Evolutionary conservation across 2,797 vertebrate species (phyloP), one percentile per base, ranked within the genome.

Genomic region (Enteromius argenteus): DNA sequence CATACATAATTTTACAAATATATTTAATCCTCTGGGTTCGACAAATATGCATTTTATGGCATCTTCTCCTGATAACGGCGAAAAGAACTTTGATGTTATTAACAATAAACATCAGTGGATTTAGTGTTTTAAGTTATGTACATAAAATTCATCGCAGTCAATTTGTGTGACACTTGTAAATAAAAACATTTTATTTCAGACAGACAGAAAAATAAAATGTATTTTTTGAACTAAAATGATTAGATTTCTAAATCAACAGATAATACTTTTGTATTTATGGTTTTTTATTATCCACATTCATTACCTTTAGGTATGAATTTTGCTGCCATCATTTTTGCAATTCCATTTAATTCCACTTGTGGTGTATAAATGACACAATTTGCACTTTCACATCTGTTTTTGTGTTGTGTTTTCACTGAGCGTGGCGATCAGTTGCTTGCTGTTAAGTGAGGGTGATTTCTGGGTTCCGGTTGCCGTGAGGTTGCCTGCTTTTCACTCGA

Each of bases 401-500:
- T 19, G n/a, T 10, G 23, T 15, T 21, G 39, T 5, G 5, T 30
- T 60, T 64, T 5, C n/a, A 32, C 17, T 78, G n/a, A 27, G 15
- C 58, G 7, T 30, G 79, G 14, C n/a, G 27, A 56, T 53, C 62
- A 56, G 62, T 56, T 15, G 49, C 71, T 23, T 5, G 17, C 35
- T 87, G 76, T 68, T 69, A 42, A 49, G 9, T 51, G 56, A 32
- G 74, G 86, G 58, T 81, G 83, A 84, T 84, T 72, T 79, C 83
- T 78, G 76, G 5, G 13, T 46, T 74, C 30, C 71, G 58, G 58
- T 58, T 15, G 44, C 39, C 11, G 1, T 1, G 44, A 78, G 83
- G 68, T 76, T 87, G 81, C 89, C 85, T 86, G 66, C 83, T 88
- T 90, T 89, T 91, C 83, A 81, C 85, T 91, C 91, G 84, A 90